A percentile compares a stretch with the other conserved stretches of the same genome.
Conservation (phyloP, 1,140 invertebrate species). For the Brachionus calyciflorus region DNA sequence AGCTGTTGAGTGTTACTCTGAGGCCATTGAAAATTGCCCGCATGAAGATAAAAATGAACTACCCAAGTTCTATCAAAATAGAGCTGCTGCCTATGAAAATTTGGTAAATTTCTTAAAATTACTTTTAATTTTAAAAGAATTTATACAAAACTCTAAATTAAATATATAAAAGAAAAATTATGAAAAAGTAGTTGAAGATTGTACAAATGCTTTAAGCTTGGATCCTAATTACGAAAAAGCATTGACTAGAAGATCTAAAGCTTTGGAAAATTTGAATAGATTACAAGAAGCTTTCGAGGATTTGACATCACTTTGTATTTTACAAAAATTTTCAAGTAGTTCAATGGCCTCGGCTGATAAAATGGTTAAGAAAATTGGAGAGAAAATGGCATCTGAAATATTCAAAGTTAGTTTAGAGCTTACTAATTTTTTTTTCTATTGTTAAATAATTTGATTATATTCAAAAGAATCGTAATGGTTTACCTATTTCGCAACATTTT, state of each 20-base stretch:
- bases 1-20: slow-evolving; percentile 80
- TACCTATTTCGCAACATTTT: slow-evolving; percentile 45
- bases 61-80: slow-evolving; percentile 88
- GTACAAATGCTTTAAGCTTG: slow-evolving; percentile 75
- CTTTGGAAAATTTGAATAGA: slow-evolving; percentile 74
- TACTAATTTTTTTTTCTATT: not conserved
- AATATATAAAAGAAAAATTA: slow-evolving; percentile 69
- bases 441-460: not conserved
- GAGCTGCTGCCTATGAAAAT: slow-evolving; percentile 89
- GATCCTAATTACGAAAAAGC: slow-evolving; percentile 87
- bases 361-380: slow-evolving; percentile 47
- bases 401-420: slow-evolving; percentile 21
- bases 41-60: slow-evolving; percentile 70
- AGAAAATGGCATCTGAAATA: slow-evolving; percentile 28
- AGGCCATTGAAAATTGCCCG: slow-evolving; percentile 81
- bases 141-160: slow-evolving; percentile 37
- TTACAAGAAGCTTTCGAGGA: slow-evolving; percentile 75
- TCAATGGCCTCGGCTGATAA: slow-evolving; percentile 25
- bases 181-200: slow-evolving; percentile 78
- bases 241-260: slow-evolving; percentile 75
- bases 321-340: slow-evolving; percentile 18
- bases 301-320: slow-evolving; percentile 48
- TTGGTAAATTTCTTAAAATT: slow-evolving; percentile 64
- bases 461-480: slow-evolving; percentile 2
- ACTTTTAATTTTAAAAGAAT: too few relatives aligned